Evolutionary conservation across 2,797 vertebrate species (phyloP).

Genomic region (Tarsius wallacei): DNA sequence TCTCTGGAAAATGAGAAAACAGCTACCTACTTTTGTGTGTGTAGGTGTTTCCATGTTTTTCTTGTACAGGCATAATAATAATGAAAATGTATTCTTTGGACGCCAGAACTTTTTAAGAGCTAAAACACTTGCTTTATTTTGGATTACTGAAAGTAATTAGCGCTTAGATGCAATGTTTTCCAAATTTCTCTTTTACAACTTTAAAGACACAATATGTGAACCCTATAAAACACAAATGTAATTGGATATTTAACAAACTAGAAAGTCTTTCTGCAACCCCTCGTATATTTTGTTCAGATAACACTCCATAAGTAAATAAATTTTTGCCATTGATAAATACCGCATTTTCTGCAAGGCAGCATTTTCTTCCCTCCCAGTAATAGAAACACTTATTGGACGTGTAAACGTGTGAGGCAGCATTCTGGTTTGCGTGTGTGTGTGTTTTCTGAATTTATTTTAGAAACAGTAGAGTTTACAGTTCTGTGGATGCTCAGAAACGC

Average conservation of each 20-base stretch:
- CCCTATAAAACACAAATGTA: background rate
- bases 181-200: conserved; percentile 3
- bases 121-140: background rate
- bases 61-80: background rate
- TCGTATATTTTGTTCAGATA: conserved; percentile 21
- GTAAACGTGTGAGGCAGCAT: background rate
- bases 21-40: background rate
- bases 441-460: background rate
- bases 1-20: background rate
- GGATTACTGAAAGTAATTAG: conserved; percentile 46
- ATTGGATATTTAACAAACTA: background rate
- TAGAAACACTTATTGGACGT: background rate
- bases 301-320: background rate
- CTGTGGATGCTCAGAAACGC: background rate
- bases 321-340: background rate
- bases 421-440: background rate
- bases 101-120: background rate
- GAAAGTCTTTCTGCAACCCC: background rate
- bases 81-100: background rate
- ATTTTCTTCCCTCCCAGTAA: background rate
- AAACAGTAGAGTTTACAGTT: background rate
- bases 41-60: background rate
- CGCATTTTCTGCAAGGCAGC: conserved; percentile 29
- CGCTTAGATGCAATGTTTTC: background rate
- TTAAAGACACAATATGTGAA: background rate